Evolutionary conservation across 2,113 vertebrate species (phyloP).

Genomic region (Melanerpes aurifrons): DNA sequence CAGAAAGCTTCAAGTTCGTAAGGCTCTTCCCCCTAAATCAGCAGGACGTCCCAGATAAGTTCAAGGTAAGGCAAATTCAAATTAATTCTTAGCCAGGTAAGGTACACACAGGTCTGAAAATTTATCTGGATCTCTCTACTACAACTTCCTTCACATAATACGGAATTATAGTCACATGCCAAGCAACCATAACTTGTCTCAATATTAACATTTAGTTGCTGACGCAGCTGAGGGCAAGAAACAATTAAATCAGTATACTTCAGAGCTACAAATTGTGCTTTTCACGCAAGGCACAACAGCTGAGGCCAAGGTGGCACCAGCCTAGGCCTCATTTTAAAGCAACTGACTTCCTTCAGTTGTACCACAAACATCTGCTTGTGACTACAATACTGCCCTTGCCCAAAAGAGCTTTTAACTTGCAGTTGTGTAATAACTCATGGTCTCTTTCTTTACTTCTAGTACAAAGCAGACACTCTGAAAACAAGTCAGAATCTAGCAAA

Average conservation of each 20-base stretch:
- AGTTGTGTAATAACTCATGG: background rate
- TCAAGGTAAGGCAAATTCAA: constrained; percentile 84
- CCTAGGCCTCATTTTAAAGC: background rate
- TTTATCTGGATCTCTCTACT: background rate
- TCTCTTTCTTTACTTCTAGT: constrained; percentile 75
- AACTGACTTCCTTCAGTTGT: background rate
- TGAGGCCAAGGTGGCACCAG: background rate
- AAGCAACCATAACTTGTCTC: background rate
- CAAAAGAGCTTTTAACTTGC: background rate
- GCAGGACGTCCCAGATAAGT: constrained; percentile 92
- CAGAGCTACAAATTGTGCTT: background rate
- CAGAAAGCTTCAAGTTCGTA: constrained; percentile 98
- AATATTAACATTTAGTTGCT: background rate
- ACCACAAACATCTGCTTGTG: background rate
- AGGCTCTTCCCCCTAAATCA: constrained; percentile 96
- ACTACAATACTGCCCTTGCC: background rate
- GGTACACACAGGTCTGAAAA: background rate
- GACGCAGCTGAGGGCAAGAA: background rate
- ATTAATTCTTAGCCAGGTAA: background rate
- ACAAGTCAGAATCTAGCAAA: constrained; percentile 79
- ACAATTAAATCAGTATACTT: background rate
- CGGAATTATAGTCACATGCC: background rate
- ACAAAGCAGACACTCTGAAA: constrained; percentile 93
- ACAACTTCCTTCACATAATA: background rate
- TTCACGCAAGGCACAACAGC: background rate